Percentiles rank a stretch among this genome's conserved stretches.
phyloP scores from a whole-genome alignment of 2,797 vertebrate genomes.

The Ptychadena robeensis region DNA sequence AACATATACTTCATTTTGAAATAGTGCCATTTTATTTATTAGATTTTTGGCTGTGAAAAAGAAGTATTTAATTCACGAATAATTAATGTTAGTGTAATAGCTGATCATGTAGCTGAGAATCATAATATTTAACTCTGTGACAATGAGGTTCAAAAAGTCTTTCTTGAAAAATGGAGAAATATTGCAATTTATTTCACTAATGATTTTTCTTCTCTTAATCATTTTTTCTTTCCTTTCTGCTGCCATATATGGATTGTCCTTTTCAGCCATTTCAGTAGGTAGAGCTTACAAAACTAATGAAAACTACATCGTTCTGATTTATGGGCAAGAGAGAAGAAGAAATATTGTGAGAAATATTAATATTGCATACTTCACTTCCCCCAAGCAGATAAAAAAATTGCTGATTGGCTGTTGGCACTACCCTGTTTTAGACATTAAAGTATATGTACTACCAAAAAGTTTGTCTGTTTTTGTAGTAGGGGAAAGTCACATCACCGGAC shows the following conservation, averaged over 20 bases:
- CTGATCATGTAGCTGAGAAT: constrained; percentile 54
- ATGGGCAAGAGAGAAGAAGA: not conserved
- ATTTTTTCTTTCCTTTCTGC: constrained; percentile 1
- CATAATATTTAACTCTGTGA: constrained; percentile 9
- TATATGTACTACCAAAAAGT: no score
- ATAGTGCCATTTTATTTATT: constrained; percentile 66
- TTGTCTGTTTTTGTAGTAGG: no score
- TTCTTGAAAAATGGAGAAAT: constrained; percentile 28
- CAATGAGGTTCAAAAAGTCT: constrained; percentile 5
- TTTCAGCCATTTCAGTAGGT: not conserved
- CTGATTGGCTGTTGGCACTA: no score
- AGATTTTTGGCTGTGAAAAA: constrained; percentile 65
- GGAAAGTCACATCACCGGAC: no score
- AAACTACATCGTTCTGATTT: not conserved
- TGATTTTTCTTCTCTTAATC: constrained; percentile 7
- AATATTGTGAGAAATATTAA: not conserved
- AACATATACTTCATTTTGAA: constrained; percentile 76
- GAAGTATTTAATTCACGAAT: constrained; percentile 57
- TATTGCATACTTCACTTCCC: not conserved
- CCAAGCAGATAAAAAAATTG: not conserved
- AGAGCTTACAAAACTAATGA: not conserved
- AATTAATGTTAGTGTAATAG: constrained; percentile 58
- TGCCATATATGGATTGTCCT: not conserved
- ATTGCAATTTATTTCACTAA: constrained; percentile 9
- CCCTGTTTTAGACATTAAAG: no score